Evolutionary conservation across 2,888 invertebrate species (phyloP), one percentile per base, ranked within the genome.

Genomic region (Boloria euphrosyne): DNA sequence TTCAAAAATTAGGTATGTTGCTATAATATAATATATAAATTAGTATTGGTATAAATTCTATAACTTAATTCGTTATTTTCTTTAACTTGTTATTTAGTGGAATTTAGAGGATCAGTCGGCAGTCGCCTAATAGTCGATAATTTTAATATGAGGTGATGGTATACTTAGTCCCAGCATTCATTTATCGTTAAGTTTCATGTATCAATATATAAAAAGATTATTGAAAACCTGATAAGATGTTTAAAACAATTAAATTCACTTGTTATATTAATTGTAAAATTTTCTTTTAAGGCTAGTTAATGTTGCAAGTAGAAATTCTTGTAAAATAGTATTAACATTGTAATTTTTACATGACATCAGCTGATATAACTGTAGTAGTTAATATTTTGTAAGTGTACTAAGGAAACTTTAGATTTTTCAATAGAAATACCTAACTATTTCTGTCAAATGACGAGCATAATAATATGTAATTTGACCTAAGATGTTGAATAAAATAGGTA

Each of bases 271-370:
- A 62, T 62, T 47, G 31, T 31, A 52, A 38, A 43, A 13, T 43
- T 47, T 59, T 65, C 17, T 43, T 62, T 66, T 38, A 51, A 46
- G 47, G 14, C 51, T 64, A 44, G 46, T 44, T 58, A 58, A n/a
- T 47, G 46, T 62, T 61, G 57, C 62, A 58, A 47, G 61, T 62
- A 62, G 50, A 22, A 22, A 3, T 18, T 61, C 57, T 52, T 62
- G 58, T 47, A 62, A 58, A 38, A 27, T 58, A 66, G 52, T 51
- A 38, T 62, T 62, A 57, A 49, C 22, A 62, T 52, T 58, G 58
- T 62, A 58, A 66, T 53, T 58, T 66, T 66, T 62, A 49, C 52
- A 62, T 57, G 52, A 62, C 7, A 27, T 50, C 27, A 31, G 47
- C 55, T 49, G 16, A 31, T 6, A 13, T 66, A 44, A 57, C 51